Evolutionary conservation across 2,888 invertebrate genomes (phyloP).

Genomic region (Folsomia manolachei): DNA sequence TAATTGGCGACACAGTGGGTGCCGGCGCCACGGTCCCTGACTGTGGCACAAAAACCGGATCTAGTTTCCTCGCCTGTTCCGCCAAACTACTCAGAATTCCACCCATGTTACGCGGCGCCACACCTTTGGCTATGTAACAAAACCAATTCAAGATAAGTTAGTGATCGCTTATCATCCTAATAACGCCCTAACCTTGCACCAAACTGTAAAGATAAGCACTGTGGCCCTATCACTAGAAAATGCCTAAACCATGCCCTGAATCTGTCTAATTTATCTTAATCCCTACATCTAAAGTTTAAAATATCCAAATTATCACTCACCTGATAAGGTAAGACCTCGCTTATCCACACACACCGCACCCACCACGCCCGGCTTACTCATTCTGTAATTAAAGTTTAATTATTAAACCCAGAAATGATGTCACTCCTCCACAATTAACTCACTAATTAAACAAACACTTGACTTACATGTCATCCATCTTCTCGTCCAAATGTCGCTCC

Average conservation of each 20-base stretch:
- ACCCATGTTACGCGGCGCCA: conserved; percentile 43
- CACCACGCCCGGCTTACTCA: conserved; percentile 45
- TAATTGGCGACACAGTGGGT: conserved; percentile 43
- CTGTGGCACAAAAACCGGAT: conserved; percentile 34
- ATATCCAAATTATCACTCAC: no score
- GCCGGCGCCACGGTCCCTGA: no score
- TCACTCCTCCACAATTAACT: conserved; percentile 6
- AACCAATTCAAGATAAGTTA: neutral
- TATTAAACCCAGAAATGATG: neutral
- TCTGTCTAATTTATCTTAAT: no score
- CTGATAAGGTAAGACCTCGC: conserved; percentile 43
- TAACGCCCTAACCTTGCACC: no score
- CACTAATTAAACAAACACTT: neutral
- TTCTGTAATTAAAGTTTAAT: conserved; percentile 25
- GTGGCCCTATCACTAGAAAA: no score
- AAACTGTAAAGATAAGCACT: no score
- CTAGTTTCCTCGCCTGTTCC: conserved; percentile 49
- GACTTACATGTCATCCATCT: conserved; percentile 38
- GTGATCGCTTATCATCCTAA: neutral
- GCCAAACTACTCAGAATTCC: conserved; percentile 48
- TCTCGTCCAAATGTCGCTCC: conserved; percentile 43
- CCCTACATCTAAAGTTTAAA: no score
- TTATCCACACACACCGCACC: conserved; percentile 48
- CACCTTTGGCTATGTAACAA: conserved; percentile 19
- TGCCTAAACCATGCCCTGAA: no score